Percentiles rank a stretch among this genome's conserved stretches.
phyloP scores from a whole-genome alignment of 37 sponge, comb jelly and placozoan species.

The Ephydatia muelleri region DNA sequence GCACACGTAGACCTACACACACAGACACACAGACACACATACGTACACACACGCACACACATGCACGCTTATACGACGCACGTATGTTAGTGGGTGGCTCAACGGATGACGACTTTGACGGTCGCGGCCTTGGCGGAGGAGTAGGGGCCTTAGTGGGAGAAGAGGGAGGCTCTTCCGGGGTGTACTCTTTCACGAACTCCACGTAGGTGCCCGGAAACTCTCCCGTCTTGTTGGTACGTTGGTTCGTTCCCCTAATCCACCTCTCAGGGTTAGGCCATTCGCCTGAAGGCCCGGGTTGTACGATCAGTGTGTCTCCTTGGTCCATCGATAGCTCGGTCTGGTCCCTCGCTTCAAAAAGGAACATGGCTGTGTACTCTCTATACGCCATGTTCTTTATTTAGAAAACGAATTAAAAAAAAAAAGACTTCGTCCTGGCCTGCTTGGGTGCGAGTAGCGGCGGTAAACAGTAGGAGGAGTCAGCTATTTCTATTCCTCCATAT shows the following conservation, averaged over 20 bases:
- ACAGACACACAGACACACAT: background rate
- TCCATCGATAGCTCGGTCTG: conserved; percentile 55
- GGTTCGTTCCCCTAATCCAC: conserved; percentile 70
- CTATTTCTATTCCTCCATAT: background rate
- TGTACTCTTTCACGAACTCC: conserved; percentile 50
- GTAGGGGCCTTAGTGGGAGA: background rate
- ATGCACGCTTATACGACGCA: background rate
- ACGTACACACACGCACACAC: background rate
- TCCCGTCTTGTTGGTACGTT: conserved; percentile 43
- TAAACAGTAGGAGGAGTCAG: background rate
- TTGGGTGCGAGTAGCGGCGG: background rate
- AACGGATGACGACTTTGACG: background rate
- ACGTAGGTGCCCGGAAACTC: conserved; percentile 79
- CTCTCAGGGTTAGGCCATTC: conserved; percentile 57
- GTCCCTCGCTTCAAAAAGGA: conserved; percentile 49
- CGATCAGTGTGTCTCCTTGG: conserved; percentile 49
- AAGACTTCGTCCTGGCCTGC: background rate
- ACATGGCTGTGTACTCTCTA: conserved; percentile 51
- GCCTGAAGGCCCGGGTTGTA: conserved; percentile 26
- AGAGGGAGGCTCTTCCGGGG: background rate
- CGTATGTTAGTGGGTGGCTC: background rate
- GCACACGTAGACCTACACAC: background rate
- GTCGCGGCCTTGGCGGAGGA: background rate
- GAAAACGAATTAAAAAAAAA: background rate
- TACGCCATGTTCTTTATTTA: conserved; percentile 14